These are phyloP conservation scores for Littorina saxatilis DNA, from an alignment of 1,140 invertebrate species.

Conservation along the genomic window DNA sequence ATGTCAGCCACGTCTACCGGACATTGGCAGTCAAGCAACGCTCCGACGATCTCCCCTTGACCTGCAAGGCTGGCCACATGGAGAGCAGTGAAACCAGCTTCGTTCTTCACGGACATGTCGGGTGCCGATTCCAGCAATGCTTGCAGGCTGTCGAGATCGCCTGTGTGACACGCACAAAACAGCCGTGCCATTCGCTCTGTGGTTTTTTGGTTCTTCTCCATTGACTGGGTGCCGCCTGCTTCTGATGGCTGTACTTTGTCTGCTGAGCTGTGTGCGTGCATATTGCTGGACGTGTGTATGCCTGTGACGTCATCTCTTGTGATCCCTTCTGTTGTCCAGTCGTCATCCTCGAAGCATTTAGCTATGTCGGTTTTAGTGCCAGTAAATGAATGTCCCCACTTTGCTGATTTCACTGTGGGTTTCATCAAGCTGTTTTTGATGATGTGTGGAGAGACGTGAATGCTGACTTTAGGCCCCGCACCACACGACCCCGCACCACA, in stretches of 20 bases:
- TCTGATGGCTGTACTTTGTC: too few relatives aligned
- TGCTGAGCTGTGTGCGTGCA: too few relatives aligned
- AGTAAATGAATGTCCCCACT: background rate
- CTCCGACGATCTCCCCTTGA: background rate
- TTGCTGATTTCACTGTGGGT: background rate
- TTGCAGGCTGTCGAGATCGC: background rate
- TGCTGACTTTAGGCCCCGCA: background rate
- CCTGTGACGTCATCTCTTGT: too few relatives aligned
- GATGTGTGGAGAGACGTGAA: background rate
- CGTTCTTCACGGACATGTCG: background rate
- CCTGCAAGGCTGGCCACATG: background rate
- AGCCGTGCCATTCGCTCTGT: too few relatives aligned
- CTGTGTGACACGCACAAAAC: background rate
- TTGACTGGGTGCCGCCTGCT: too few relatives aligned
- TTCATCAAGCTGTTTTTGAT: background rate
- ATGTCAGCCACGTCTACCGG: background rate
- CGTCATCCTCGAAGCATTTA: background rate
- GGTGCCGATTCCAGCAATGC: background rate
- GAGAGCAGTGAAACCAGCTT: slow-evolving; percentile 5
- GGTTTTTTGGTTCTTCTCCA: too few relatives aligned
- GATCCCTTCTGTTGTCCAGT: background rate
- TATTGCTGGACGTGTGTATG: too few relatives aligned
- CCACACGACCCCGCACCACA: background rate
- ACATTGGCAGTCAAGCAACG: background rate
- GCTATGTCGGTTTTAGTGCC: background rate